Evolutionary conservation across 2,797 vertebrate species (phyloP), one percentile per base, ranked within the genome.

Genomic region (Sciurus carolinensis): DNA sequence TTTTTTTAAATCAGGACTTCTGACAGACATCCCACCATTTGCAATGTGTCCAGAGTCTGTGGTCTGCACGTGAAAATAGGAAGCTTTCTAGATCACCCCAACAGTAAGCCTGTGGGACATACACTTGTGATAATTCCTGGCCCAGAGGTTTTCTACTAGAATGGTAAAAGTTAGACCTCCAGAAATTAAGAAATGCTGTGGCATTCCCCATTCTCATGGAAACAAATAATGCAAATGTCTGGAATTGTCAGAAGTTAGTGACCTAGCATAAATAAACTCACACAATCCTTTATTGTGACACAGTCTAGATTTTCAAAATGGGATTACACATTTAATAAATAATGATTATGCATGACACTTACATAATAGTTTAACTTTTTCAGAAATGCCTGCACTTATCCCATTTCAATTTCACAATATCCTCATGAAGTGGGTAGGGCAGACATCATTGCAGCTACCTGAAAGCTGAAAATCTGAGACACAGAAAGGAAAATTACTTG

Each of bases 381-480:
- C 79, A 87, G 62, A 97, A 91, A 95, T 59, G 14, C 33, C 71
- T 24, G 69, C 2, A 64, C 44, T 87, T 24, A 89, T 73, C 22
- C 50, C 77, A 89, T 42, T 72, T 86, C 39, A 50, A 26, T 17
- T 72, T 93, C 73, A 62, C 0, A 36, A 85, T 89, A 83, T 86
- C 75, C 28, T 94, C 42, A 30, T 24, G 33, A 94, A 89, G n/a
- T 75, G 24, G 20, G 42, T 64, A 52, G 73, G 12, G 8, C 14
- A 80, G 66, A 90, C 26, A 71, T 52, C 50, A 73, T 14, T n/a
- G 11, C 20, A 73, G 33, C 44, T 54, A 22, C 26, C 11, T 50
- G 59, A 47, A 75, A 80, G 18, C 26, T 59, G 11, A 54, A 84
- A 67, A 79, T 7, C 75, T 84, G 69, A 82, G 64, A 17, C 47